These are phyloP conservation scores for Lissonota sp. DNA, from an alignment of 2,888 invertebrate genomes.

Conservation along the genomic window DNA sequence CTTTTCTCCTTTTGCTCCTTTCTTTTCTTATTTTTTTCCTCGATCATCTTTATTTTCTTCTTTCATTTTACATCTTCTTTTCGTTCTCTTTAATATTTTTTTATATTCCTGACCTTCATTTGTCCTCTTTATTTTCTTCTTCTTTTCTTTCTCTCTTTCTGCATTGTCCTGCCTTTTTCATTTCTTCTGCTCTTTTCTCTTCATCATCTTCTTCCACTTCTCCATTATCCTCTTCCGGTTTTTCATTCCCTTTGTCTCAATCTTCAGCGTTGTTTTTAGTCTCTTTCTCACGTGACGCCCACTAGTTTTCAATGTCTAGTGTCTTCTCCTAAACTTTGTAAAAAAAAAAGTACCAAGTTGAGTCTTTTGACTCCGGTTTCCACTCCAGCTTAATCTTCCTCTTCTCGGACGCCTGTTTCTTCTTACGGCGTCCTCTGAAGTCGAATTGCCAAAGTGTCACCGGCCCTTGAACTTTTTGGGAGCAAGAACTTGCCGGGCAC, in stretches of 20 bases:
- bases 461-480: neutral
- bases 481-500: conserved; percentile 1
- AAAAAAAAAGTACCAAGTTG: neutral
- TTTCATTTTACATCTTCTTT: neutral
- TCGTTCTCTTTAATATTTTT: neutral
- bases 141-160: too few species aligned
- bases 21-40: neutral
- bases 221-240: neutral
- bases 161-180: too few species aligned
- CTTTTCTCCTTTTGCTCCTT: neutral
- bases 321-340: neutral
- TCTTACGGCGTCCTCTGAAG: conserved; percentile 9
- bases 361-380: neutral
- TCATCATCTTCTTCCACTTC: neutral
- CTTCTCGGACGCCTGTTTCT: neutral
- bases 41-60: neutral
- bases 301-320: conserved; percentile 3
- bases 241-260: neutral
- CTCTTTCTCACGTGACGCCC: too few species aligned
- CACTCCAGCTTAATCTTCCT: neutral
- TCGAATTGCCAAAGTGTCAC: too few species aligned
- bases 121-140: too few species aligned
- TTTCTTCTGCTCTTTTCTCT: too few species aligned
- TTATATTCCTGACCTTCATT: too few species aligned
- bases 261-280: too few species aligned